Base-by-base conservation (phyloP, 2,888 invertebrate species). In the Apotomis betuletana region DNA sequence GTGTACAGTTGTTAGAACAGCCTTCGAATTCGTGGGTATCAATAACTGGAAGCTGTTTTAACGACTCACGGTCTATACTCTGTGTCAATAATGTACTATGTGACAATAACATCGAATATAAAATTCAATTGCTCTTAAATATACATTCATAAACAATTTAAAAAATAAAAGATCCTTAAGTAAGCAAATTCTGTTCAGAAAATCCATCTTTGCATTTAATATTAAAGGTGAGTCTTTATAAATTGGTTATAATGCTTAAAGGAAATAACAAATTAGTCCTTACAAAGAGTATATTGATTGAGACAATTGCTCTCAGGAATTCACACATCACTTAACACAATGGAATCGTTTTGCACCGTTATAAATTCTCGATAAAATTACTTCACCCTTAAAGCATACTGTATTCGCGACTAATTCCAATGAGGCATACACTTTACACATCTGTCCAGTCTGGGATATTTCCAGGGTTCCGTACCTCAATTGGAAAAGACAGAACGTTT, bases 181-280 rank as follows among this genome's bases (percentile, higher is more conserved):
- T 41, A 9, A 9, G 9, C 9, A 49, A 9, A 2, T 49, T 10
- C 3, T 49, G 49, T 49, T 49, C 44, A 44, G 8, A 27, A 41
- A 55, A 27, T 27, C 41, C 6, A 5, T 41, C 6, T 0, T 36
- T 55, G n/a, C 5, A 55, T 65, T 54, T 54, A 62, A 41, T 41
- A 41, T 27, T n/a, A 65, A 55, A 55, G 55, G 46, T 44, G 44
- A 46, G 36, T 57, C 27, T 27, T 27, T 27, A 27, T 57, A 27
- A 65, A 65, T 65, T 46, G 36, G 46, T 57, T 38, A 65, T 44
- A 65, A 10, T 59, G 59, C 58, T n/a, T n/a, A 63, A 72, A 72
- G 68, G 72, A 68, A 68, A 68, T 68, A 68, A 68, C 72, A 68
- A 72, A 72, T 72, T 72, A 72, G 58, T n/a, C 68, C 68, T 63